A percentile compares a stretch with the other conserved stretches of the same genome.
phyloP scores from a whole-genome alignment of 2,113 vertebrate genomes.

The Clarias macrocephalus region DNA sequence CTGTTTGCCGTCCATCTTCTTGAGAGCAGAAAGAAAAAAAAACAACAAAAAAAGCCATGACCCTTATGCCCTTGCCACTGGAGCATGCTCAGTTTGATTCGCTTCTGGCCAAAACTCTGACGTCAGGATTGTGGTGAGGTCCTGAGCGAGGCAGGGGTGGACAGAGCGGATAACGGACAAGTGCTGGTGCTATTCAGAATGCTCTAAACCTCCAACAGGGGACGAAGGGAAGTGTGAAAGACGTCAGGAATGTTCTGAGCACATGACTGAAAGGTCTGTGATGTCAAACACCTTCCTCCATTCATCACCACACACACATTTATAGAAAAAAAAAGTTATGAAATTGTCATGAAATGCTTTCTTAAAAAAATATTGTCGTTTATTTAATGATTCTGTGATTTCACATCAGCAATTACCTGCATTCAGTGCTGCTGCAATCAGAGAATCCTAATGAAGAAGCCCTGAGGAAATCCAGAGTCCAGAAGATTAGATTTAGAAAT shows the following conservation, averaged over 20 bases:
- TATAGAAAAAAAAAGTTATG: neutral
- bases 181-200: neutral
- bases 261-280: neutral
- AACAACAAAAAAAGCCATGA: neutral
- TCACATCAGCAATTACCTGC: slow-evolving; percentile 31
- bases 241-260: neutral
- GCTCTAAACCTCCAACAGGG: neutral
- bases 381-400: slow-evolving; percentile 8
- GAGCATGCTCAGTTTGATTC: neutral
- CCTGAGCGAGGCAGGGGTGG: neutral
- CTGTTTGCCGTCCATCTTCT: neutral
- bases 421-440: slow-evolving; percentile 19
- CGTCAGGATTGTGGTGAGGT: neutral
- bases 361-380: neutral
- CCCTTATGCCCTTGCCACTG: neutral
- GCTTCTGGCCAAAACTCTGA: neutral
- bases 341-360: neutral
- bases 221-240: neutral
- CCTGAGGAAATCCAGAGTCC: slow-evolving; percentile 13
- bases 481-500: slow-evolving; percentile 38
- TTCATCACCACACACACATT: neutral
- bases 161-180: neutral
- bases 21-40: neutral
- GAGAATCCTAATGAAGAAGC: slow-evolving; percentile 10
- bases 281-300: neutral